Evolutionary conservation across 1,140 invertebrate species (phyloP), one percentile per base, ranked within the genome.

Genomic region (Belonocnema kinseyi): DNA sequence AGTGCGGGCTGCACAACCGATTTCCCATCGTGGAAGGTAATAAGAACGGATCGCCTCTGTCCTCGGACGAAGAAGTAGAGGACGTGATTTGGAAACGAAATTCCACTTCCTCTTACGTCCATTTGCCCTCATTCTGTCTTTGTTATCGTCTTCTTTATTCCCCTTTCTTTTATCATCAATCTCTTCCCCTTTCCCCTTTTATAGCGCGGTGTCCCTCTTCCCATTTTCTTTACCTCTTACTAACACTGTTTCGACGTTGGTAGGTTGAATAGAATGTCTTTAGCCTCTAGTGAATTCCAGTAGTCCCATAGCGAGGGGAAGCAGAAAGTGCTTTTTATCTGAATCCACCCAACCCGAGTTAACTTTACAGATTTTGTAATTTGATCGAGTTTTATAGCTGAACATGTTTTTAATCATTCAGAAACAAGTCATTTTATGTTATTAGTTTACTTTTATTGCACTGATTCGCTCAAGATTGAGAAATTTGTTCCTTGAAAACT

Each of bases 1-100:
- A 12, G 26, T 66, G 21, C 58, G 16, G 26, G n/a, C 21, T 66
- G n/a, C 61, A 66, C 61, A 33, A 16, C 61, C 26, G 26, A 66
- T 66, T 66, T 66, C 61, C 61, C 61, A 66, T 40, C 61, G 46
- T 66, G 33, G 33, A 40, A 66, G 19, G 61, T 66, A 66, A 66
- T 66, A 40, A 40, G 61, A 14, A 66, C 61, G 46, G 61, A 66
- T 66, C 61, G 61, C 40, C 26, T 14, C 16, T 13, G 61, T 66
- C 61, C 61, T 46, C 61, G 26, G 21, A 66, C 61, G 26, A 66
- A 46, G 61, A 7, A 66, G 61, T 10, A 40, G 14, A 66, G 26
- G 14, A 66, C 61, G 61, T 66, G 61, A 66, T 66, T 66, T 66
- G 61, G 14, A 46, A 66, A 16, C 61, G 61, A 66, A 66, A 66